Evolutionary conservation across 2,888 invertebrate species (phyloP).

Genomic region (Osmoderma eremita): DNA sequence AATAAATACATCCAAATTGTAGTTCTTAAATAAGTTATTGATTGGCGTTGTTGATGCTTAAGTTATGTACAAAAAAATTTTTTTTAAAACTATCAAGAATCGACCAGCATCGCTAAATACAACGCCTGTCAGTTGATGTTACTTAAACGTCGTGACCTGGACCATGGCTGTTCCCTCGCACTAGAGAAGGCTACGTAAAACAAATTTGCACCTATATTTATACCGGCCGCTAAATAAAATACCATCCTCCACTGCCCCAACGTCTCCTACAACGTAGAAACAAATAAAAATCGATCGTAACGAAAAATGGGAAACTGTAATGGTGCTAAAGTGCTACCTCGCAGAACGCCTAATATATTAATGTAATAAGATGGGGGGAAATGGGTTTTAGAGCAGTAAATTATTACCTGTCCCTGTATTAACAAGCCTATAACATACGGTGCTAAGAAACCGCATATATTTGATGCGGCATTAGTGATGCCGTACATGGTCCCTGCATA

Average conservation of each 20-base stretch:
- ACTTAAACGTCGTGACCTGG: constrained; percentile 59
- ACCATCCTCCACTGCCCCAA: constrained; percentile 79
- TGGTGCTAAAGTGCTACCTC: neutral
- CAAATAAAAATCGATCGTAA: neutral
- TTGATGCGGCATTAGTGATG: constrained; percentile 84
- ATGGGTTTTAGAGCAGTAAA: too few relatives aligned
- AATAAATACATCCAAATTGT: too few relatives aligned
- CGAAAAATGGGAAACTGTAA: neutral
- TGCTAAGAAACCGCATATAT: constrained; percentile 84
- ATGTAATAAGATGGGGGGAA: neutral
- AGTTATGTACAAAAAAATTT: neutral
- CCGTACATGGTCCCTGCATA: constrained; percentile 88
- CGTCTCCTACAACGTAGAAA: constrained; percentile 68
- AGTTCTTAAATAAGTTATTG: too few relatives aligned
- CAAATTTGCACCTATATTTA: constrained; percentile 78
- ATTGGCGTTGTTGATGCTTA: too few relatives aligned
- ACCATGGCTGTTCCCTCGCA: constrained; percentile 79
- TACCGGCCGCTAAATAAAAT: constrained; percentile 81
- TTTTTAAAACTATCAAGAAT: constrained; percentile 43
- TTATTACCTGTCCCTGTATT: constrained; percentile 72
- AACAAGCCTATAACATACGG: constrained; percentile 81
- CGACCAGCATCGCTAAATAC: constrained; percentile 52
- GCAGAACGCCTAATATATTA: neutral
- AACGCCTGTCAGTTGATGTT: constrained; percentile 61
- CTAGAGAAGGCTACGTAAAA: constrained; percentile 84